These are phyloP conservation scores for Megathymus violae DNA, from an alignment of 1,140 invertebrate genomes.

Conservation along the genomic window DNA sequence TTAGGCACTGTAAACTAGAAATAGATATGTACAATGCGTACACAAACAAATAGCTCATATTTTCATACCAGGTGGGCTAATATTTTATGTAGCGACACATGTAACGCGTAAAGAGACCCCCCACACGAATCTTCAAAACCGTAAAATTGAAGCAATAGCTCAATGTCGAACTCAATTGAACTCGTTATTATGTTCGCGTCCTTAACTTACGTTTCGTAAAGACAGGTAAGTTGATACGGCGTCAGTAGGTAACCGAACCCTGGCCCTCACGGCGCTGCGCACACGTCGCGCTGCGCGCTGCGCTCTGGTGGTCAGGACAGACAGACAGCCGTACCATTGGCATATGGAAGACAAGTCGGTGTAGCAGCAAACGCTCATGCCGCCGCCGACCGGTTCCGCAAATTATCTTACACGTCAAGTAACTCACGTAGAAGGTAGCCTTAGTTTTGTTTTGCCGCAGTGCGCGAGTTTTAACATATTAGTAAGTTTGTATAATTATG, in stretches of 20 bases:
- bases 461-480: neutral
- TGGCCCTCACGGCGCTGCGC: slow-evolving; percentile 49
- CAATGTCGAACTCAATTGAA: neutral
- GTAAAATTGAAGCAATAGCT: neutral
- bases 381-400: slow-evolving; percentile 36
- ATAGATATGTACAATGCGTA: no score
- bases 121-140: neutral
- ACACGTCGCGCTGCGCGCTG: slow-evolving; percentile 53
- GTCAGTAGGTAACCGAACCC: slow-evolving; percentile 68
- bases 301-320: slow-evolving; percentile 67
- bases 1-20: no score
- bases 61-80: no score
- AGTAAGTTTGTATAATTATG: no score
- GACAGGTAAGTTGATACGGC: slow-evolving; percentile 60
- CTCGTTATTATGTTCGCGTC: neutral
- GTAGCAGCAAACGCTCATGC: slow-evolving; percentile 32
- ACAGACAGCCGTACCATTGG: slow-evolving; percentile 53
- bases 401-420: slow-evolving; percentile 40
- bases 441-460: slow-evolving; percentile 13
- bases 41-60: no score
- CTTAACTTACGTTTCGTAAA: neutral
- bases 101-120: neutral
- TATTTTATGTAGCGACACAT: no score
- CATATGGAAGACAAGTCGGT: slow-evolving; percentile 44
- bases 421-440: slow-evolving; percentile 40